Percentiles rank a stretch among this genome's conserved stretches.
Evolutionary conservation across 37 sponge, comb jelly and placozoan species (phyloP).

Genomic region (Ianthella basta): DNA sequence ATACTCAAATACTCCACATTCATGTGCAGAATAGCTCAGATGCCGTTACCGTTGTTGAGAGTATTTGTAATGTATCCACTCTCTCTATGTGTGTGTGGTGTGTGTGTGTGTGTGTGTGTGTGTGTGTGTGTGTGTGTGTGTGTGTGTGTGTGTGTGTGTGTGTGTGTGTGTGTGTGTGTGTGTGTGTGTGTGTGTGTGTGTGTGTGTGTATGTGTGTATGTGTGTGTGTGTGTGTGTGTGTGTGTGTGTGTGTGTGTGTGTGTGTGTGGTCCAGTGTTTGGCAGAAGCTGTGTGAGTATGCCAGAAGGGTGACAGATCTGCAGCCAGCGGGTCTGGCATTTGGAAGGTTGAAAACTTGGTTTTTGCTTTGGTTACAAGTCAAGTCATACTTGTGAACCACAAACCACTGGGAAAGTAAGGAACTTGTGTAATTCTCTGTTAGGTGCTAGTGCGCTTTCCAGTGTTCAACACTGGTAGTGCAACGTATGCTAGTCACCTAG

Average conservation of each 20-base stretch:
- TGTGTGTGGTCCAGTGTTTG: conserved; percentile 41
- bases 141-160: conserved; percentile 25
- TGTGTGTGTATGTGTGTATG: conserved; percentile 53
- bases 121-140: conserved; percentile 44
- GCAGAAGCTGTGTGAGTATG: conserved; percentile 18
- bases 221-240: conserved; percentile 55
- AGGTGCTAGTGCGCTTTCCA: too few relatives aligned
- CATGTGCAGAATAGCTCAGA: neutral
- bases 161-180: conserved; percentile 33
- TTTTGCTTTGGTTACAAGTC: too few relatives aligned
- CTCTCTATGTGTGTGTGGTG: neutral
- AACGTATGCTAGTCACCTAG: too few relatives aligned
- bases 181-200: conserved; percentile 54
- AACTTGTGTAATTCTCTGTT: too few relatives aligned
- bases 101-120: conserved; percentile 41
- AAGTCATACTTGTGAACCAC: too few relatives aligned
- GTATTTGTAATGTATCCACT: too few relatives aligned
- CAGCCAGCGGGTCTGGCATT: too few relatives aligned
- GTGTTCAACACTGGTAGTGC: too few relatives aligned
- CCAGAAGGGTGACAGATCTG: neutral
- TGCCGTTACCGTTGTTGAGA: neutral
- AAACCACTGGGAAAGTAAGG: too few relatives aligned
- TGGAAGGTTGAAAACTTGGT: too few relatives aligned
- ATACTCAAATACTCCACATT: neutral
- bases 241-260: conserved; percentile 50